phyloP scores from a whole-genome alignment of 2,797 vertebrate genomes.

The Yasuhikotakia modesta region DNA sequence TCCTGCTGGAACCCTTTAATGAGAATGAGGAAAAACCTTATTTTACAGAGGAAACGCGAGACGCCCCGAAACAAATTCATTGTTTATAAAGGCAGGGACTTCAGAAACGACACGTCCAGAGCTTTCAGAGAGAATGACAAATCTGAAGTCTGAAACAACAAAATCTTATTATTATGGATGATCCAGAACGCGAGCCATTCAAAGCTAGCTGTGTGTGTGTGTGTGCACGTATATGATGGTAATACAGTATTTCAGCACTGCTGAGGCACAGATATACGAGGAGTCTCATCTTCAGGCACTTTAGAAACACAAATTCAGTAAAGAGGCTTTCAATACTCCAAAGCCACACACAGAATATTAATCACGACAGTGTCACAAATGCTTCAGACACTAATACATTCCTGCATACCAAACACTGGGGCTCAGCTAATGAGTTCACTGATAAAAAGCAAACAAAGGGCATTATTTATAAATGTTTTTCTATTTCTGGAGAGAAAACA shows the following conservation, averaged over 20 bases:
- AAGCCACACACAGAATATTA: constrained; percentile 67
- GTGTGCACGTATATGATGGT: constrained; percentile 8
- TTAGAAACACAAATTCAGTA: constrained; percentile 63
- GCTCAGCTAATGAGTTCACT: constrained; percentile 58
- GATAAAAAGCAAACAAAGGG: constrained; percentile 66
- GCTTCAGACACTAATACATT: constrained; percentile 58
- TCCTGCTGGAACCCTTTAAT: constrained; percentile 18
- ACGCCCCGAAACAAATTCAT: not conserved
- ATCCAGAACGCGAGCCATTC: constrained; percentile 36
- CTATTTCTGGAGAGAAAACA: constrained; percentile 44
- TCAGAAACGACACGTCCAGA: constrained; percentile 23
- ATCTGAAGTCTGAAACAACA: constrained; percentile 45
- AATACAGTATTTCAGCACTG: constrained; percentile 47
- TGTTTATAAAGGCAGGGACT: constrained; percentile 42
- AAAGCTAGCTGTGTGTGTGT: not conserved
- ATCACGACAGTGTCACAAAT: constrained; percentile 60
- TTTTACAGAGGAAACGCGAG: constrained; percentile 20
- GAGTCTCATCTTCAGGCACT: constrained; percentile 59
- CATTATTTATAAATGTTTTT: constrained; percentile 70
- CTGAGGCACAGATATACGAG: constrained; percentile 48
- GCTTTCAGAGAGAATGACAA: constrained; percentile 33
- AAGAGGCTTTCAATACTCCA: constrained; percentile 65
- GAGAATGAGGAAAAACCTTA: constrained; percentile 3
- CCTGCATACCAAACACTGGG: constrained; percentile 58
- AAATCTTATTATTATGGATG: constrained; percentile 45